Base-by-base conservation (phyloP, 1,140 invertebrate genomes). In the Pseudomyrmex concolor region DNA sequence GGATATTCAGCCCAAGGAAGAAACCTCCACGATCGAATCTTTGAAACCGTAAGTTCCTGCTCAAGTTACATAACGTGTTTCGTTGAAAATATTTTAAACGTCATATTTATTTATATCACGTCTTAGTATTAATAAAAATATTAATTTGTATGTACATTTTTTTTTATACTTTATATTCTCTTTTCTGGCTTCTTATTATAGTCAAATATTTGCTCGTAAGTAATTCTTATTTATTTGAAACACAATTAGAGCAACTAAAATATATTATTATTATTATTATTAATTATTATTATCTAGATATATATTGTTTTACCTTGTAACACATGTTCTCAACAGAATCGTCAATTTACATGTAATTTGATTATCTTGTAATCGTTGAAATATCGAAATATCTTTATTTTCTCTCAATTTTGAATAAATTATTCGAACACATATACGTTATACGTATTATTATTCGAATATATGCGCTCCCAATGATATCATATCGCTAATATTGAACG, bases 1-100 rank as follows among this genome's bases (percentile, higher is more conserved):
- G 83, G 90, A 92, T 3, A 91, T 90, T 45, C 91, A 92, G 55
- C 87, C 90, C 5, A 94, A 94, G 71, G 92, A 93, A 59, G 90
- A 90, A 22, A 83, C 90, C n/a, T 84, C 90, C 13, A 22, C 88
- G 0, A 87, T 88, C 10, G 93, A 94, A 71, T 22, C 86, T 81
- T 85, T 86, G 7, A 92, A 87, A 68, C 60, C 72, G 86, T 87
- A 70, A 87, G 86, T 77, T 51, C 7, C 50, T 51, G 10, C 3
- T 13, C 50, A 12, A 51, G 7, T 34, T 34, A 15, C 13, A 4
- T 43, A 50, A 13, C 51, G 22, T 51, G n/a, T 34, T 43, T n/a
- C 12, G 15, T 22, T 22, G 43, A 67, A 43, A 12, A 19, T 34
- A 10, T 2, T 15, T 22, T n/a, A 19, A 19, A 17, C 2, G 4